Base-by-base conservation (phyloP, 2,797 vertebrate genomes). In the Lagodon rhomboides region DNA sequence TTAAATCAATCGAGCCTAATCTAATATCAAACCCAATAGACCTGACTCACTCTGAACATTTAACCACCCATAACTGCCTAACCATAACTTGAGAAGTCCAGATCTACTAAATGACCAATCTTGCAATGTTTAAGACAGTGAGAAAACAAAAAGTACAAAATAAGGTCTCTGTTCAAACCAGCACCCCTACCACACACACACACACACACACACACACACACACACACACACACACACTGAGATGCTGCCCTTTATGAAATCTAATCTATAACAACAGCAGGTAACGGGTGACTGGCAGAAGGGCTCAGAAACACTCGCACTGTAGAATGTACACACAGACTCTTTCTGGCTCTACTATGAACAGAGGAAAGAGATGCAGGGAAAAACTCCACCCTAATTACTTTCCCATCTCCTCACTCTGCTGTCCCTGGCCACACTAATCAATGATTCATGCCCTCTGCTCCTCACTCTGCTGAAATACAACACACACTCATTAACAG, bases 401-500 rank as follows among this genome's bases (percentile, higher is more conserved):
- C 13, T 68, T 77, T 73, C 34, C 55, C 49, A 68, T 81, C 50
- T n/a, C 51, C 43, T 61, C 46, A 71, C 50, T 55, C 46, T 23
- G 8, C 20, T 12, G 38, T 75, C 47, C 27, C 59, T 65, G 43
- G 30, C 20, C 25, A 27, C 0, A 18, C 41, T 75, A 65, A 87
- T 77, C 76, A 84, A 76, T 68, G 73, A 86, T 79, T 71, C 51
- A 81, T 79, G 74, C 18, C 53, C 0, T 1, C 46, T 76, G 43
- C 54, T 68, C 18, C 30, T 63, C 58, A 12, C 12, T 38, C n/a
- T 43, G 34, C 18, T 25, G 12, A 66, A 66, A 81, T 38, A 51
- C 62, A 71, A 20, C 53, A 65, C n/a, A 50, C 64, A 67, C 22
- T 18, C 23, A 55, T 18, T 7, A 1, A 68, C 44, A 16, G 7